A percentile compares a stretch with the other conserved stretches of the same genome.
phyloP scores from a whole-genome alignment of 2,888 invertebrate species.

The Xestia rhomboidea region DNA sequence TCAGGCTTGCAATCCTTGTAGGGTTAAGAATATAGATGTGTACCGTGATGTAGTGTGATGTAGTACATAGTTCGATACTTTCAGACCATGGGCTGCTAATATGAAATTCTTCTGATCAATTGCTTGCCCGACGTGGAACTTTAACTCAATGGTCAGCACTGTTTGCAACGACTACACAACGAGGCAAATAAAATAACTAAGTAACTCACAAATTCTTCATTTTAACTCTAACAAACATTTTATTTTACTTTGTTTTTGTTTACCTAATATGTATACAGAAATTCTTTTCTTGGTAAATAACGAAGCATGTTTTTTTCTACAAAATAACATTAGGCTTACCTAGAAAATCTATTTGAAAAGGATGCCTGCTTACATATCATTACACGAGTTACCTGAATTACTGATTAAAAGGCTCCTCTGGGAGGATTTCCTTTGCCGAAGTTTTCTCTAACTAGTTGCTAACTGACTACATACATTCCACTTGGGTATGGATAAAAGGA shows the following conservation, averaged over 20 bases:
- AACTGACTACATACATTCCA: constrained; percentile 42
- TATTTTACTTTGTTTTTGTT: background rate
- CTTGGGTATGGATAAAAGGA: constrained; percentile 38
- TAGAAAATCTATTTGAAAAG: constrained; percentile 32
- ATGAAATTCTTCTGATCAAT: background rate
- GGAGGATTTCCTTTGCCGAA: constrained; percentile 54
- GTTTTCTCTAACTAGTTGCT: constrained; percentile 58
- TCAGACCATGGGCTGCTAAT: too few relatives aligned
- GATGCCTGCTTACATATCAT: constrained; percentile 50
- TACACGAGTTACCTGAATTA: constrained; percentile 56
- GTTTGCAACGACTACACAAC: background rate
- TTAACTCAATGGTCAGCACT: background rate
- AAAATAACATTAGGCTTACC: constrained; percentile 1
- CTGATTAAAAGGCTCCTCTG: constrained; percentile 56
- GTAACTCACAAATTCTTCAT: background rate
- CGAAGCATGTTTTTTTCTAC: background rate
- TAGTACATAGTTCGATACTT: too few relatives aligned
- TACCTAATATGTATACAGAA: background rate
- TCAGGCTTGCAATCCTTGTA: background rate
- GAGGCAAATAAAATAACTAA: background rate
- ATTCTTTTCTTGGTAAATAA: background rate
- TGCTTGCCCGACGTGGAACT: background rate
- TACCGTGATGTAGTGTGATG: too few relatives aligned
- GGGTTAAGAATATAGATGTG: too few relatives aligned
- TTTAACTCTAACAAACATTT: background rate